Evolutionary conservation across 2,888 invertebrate genomes (phyloP).

Genomic region (Dendrolimus houi): DNA sequence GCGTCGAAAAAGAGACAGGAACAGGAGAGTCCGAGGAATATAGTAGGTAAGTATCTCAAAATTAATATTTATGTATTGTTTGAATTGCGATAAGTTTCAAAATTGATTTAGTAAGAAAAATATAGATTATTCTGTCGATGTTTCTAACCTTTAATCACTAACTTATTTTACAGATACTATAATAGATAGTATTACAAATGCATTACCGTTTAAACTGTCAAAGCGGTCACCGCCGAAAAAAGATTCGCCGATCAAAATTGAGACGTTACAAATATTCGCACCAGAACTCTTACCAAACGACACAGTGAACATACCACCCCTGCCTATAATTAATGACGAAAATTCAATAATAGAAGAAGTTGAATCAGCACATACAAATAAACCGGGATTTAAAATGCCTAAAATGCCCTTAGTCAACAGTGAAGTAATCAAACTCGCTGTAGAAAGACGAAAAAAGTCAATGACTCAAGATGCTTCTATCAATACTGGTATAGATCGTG

Average conservation of each 20-base stretch:
- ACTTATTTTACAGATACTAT: slow-evolving; percentile 42
- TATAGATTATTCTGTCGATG: not conserved
- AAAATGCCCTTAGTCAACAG: slow-evolving; percentile 59
- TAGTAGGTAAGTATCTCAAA: slow-evolving; percentile 47
- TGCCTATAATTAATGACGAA: slow-evolving; percentile 9
- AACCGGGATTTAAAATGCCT: slow-evolving; percentile 41
- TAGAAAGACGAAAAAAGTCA: slow-evolving; percentile 24
- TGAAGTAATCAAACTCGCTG: slow-evolving; percentile 42
- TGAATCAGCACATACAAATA: slow-evolving; percentile 15
- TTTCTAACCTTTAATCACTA: not conserved
- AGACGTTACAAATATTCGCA: slow-evolving; percentile 41
- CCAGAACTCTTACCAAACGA: slow-evolving; percentile 50
- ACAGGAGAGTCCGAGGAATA: slow-evolving; percentile 38
- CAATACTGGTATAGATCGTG: slow-evolving; percentile 46
- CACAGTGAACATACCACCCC: slow-evolving; percentile 23
- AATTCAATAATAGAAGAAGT: slow-evolving; percentile 14
- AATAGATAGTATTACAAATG: slow-evolving; percentile 53
- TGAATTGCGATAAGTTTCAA: not conserved
- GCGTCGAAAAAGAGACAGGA: slow-evolving; percentile 43
- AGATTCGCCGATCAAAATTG: slow-evolving; percentile 44
- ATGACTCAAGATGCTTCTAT: slow-evolving; percentile 41
- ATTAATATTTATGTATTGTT: not conserved
- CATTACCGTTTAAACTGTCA: slow-evolving; percentile 48
- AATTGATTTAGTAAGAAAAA: not conserved
- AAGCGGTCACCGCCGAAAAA: slow-evolving; percentile 34